A percentile compares a stretch with the other conserved stretches of the same genome.
phyloP scores from a whole-genome alignment of 2,888 invertebrate genomes.

The Phalera bucephala region DNA sequence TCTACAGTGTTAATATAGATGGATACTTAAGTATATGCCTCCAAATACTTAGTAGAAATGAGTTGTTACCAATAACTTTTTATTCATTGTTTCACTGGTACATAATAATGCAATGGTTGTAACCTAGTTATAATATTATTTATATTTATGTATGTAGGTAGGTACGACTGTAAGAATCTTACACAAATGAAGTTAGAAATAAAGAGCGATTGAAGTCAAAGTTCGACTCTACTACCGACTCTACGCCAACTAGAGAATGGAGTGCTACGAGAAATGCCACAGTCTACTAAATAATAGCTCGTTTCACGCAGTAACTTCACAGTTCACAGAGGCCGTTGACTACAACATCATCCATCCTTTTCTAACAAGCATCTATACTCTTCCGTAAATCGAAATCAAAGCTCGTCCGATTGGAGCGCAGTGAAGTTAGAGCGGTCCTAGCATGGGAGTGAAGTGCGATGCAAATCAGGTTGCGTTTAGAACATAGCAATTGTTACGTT shows the following conservation, averaged over 20 bases:
- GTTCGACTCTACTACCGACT: too few species aligned
- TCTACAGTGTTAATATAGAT: too few species aligned
- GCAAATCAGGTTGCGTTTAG: constrained; percentile 56
- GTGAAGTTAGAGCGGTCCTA: constrained; percentile 60
- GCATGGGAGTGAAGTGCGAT: constrained; percentile 54
- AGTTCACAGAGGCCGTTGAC: constrained; percentile 78
- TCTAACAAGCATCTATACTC: constrained; percentile 66
- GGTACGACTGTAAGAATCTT: too few species aligned
- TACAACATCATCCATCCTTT: constrained; percentile 60
- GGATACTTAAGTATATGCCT: too few species aligned
- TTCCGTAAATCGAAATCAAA: constrained; percentile 83
- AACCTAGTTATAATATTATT: too few species aligned
- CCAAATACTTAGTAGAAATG: too few species aligned
- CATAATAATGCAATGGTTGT: too few species aligned
- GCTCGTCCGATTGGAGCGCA: constrained; percentile 73
- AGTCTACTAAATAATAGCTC: constrained; percentile 57
- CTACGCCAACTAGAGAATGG: constrained; percentile 18
- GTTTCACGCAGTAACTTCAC: constrained; percentile 63
- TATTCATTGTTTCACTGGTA: too few species aligned
- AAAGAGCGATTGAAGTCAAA: too few species aligned
- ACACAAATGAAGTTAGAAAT: too few species aligned
- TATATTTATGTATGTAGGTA: too few species aligned
- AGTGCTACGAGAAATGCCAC: constrained; percentile 56
- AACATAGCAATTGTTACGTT: constrained; percentile 21
- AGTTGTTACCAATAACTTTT: too few species aligned